Evolutionary conservation across 2,888 invertebrate species (phyloP), one percentile per base, ranked within the genome.

Genomic region (Pristionchus fissidentatus): DNA sequence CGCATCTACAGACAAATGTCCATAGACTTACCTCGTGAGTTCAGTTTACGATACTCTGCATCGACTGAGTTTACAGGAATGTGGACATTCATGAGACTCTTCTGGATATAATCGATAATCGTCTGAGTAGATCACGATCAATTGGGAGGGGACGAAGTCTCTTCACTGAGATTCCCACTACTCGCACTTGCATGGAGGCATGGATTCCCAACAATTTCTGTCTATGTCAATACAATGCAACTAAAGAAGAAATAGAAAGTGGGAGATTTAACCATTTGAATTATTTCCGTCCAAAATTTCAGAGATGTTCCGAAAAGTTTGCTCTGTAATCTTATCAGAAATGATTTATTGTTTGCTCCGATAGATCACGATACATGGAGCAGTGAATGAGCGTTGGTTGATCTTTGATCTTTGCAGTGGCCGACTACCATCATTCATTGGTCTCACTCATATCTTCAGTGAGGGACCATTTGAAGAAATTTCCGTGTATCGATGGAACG

Each of bases 11-110:
- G 29, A 32, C 35, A 13, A 81, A 81, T 62, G 43, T 29, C 22
- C 41, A 81, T 43, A 15, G 80, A 81, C 85, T 88, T 19, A 85
- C 86, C 19, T 87, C 86, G 88, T 88, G 29, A 81, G 85, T 49
- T 46, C 8, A 62, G 60, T 75, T 83, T n/a, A 26, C 41, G 52
- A 35, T 41, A 81, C 32, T 52, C 2, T 35, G 41, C n/a, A 46
- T 1, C 32, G n/a, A 70, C 26, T 29, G 10, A 22, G 15, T 49
- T 46, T 62, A 26, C 83, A 88, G 88, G 46, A 87, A 87, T 52
- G 86, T 87, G 43, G 87, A 88, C 38, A 83, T 88, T 0, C 86
- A 87, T 46, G 87, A 86, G n/a, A 87, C 86, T 13, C 43, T 88
- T 3, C 79, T 85, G 4, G 86, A 84, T 57, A 52, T 87, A 0